phyloP scores from a whole-genome alignment of 2,888 invertebrate species.

The Panopea generosa region DNA sequence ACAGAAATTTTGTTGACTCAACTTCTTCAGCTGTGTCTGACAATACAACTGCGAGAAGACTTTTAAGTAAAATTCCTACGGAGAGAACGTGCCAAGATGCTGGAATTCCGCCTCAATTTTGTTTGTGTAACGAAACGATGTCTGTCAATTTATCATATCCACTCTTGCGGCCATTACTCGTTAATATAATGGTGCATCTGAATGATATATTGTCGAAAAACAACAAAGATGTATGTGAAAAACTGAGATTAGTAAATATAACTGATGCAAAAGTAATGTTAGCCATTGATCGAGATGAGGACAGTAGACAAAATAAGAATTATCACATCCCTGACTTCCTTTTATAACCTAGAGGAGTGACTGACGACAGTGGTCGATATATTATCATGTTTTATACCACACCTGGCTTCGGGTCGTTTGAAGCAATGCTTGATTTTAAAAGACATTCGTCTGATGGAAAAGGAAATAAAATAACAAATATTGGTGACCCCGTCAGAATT shows the following conservation, averaged over 20 bases:
- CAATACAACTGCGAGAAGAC: background rate
- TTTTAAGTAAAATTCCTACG: background rate
- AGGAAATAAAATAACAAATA: slow-evolving; percentile 86
- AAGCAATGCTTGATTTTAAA: slow-evolving; percentile 89
- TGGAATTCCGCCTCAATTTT: background rate
- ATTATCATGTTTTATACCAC: slow-evolving; percentile 88
- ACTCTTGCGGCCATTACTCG: background rate
- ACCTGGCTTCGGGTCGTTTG: slow-evolving; percentile 91
- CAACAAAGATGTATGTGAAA: background rate
- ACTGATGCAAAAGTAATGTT: background rate
- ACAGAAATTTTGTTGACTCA: background rate
- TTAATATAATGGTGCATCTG: background rate
- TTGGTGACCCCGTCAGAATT: slow-evolving; percentile 88
- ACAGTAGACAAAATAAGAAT: too few species aligned
- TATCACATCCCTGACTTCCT: background rate
- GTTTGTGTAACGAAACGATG: background rate
- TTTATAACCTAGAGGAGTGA: background rate
- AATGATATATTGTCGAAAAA: background rate
- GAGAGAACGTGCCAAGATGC: background rate
- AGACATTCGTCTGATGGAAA: background rate
- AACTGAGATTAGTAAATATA: background rate
- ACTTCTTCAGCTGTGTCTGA: background rate
- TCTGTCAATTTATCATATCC: background rate
- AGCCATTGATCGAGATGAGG: background rate
- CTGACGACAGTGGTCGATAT: slow-evolving; percentile 80